Evolutionary conservation across 2,888 invertebrate species (phyloP), one percentile per base, ranked within the genome.

Genomic region (Cristatella mucedo): DNA sequence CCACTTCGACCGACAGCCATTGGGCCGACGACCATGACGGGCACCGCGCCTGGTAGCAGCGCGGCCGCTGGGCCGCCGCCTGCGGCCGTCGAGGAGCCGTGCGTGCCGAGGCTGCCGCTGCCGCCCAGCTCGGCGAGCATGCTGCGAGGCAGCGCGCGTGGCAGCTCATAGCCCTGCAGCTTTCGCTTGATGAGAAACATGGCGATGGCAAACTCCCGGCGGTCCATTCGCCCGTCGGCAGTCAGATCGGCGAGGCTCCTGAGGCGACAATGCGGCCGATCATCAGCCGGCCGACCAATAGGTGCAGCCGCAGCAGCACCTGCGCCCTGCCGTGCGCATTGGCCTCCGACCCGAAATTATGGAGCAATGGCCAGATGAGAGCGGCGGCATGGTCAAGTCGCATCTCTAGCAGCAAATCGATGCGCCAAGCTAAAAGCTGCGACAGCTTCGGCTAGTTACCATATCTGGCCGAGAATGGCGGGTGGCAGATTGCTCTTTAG

Each of bases 151-250:
- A 97, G 70, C 2, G 71, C 70, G 59, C 80, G 79, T 0, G 95
- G 95, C 39, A 95, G 73, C 60, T 91, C 87, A 55, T 82, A 76
- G 3, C 89, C 87, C 40, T 86, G 78, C 11, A 97, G 70, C 67
- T 89, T 91, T 46, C 91, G 73, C 49, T 59, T 57, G 38, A 66
- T 63, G n/a, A 66, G 48, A 46, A 57, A 60, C 56, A 64, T 61
- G 40, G 66, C 65, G 39, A 66, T 63, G 18, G 63, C 61, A 45
- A 66, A 66, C 47, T 66, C 66, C 44, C 57, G 58, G 47, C 55
- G 56, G 52, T 65, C 63, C 61, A 66, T 61, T 44, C 59, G 57
- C 2, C 66, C 66, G 55, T 66, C 66, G 34, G 53, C 55, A 45
- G 65, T 61, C 48, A 63, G 53, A 46, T 66, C 66, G 22, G 66